phyloP scores from a whole-genome alignment of 2,113 vertebrate genomes.

The Spheniscus mendiculus region DNA sequence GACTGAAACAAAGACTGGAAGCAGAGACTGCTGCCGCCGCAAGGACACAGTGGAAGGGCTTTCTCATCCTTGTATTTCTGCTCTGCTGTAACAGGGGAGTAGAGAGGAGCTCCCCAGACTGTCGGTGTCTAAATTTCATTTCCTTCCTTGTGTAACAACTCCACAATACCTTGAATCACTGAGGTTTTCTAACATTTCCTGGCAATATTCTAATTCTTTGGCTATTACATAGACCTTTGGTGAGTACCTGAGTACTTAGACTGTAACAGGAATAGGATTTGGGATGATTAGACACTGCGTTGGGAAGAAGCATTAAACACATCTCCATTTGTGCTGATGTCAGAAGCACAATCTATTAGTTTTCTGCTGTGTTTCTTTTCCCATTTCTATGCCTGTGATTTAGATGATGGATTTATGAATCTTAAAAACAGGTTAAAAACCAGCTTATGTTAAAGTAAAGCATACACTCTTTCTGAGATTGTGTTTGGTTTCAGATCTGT shows the following conservation, averaged over 20 bases:
- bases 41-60: not conserved
- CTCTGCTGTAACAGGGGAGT: not conserved
- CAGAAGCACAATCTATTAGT: not conserved
- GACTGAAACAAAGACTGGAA: not conserved
- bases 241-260: not conserved
- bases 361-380: not conserved
- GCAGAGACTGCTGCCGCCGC: not conserved
- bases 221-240: not conserved
- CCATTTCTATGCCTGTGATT: not conserved
- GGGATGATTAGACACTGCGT: not conserved
- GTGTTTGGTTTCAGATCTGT: not conserved
- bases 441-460: not conserved
- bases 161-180: not conserved
- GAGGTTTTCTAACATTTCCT: not conserved
- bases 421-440: not conserved
- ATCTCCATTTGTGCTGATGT: not conserved
- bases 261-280: not conserved
- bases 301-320: not conserved
- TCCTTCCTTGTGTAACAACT: not conserved
- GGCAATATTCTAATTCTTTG: not conserved
- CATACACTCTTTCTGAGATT: not conserved
- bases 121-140: not conserved
- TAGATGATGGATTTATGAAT: not conserved
- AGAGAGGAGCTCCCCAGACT: not conserved
- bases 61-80: not conserved